Base-by-base conservation (phyloP, 2,888 invertebrate species). In the Lordiphosa fenestrarum region DNA sequence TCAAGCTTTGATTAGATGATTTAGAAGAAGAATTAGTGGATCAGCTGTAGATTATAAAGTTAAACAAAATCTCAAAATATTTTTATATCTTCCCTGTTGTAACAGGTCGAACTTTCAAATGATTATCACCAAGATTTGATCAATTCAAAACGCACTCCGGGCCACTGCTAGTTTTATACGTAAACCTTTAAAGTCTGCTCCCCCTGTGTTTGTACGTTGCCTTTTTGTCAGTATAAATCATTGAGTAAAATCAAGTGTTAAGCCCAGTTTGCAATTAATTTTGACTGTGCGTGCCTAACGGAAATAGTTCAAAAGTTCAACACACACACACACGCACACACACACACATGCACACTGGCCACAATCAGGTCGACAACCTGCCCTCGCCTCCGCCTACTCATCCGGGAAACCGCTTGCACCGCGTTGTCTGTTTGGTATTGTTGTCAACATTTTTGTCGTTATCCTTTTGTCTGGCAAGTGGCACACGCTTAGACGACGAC, bases 241-340 rank as follows among this genome's bases (percentile, higher is more conserved):
- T 39, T 3, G n/a, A 25, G 37, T 3, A 66, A 66, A 46, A 47
- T 51, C 50, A 56, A 40, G 36, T 12, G 33, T 35, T 30, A 12
- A 25, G 38, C 21, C 37, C 47, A 59, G 51, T 46, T 33, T 48
- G 59, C 64, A 64, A 66, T 63, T 63, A 66, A 63, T 66, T 57
- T 51, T 49, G 55, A 37, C 37, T 36, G 41, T 65, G 56, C 65
- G 65, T 58, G 47, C 23, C 37, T 55, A 62, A 60, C 60, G 83
- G 70, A 84, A 84, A 82, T 70, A 72, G 85, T 72, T 84, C 64
- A 72, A 70, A 78, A 78, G 80, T 84, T 82, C 64, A 68, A 71
- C 39, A n/a, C n/a, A n/a, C n/a, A 15, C 15, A n/a, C n/a, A 15
- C 15, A 15, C 15, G 1, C 15, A 15, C 15, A 48, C 53, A 50